Evolutionary conservation across 2,797 vertebrate genomes (phyloP).

Genomic region (Sebastes iracundus): DNA sequence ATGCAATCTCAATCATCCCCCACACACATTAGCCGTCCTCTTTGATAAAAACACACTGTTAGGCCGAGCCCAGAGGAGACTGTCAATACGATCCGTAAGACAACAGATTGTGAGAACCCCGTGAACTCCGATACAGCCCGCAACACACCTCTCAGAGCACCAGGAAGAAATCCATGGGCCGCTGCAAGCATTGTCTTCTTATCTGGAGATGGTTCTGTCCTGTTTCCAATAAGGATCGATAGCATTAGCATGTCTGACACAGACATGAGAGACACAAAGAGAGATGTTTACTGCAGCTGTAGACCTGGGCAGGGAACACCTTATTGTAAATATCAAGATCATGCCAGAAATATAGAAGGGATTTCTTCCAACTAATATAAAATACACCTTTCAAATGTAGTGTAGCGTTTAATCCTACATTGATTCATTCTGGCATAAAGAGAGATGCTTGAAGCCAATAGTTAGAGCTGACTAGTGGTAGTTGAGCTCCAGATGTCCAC

Average conservation of each 20-base stretch:
- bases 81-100: conserved; percentile 65
- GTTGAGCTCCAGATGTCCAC: not conserved
- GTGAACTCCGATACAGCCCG: conserved; percentile 65
- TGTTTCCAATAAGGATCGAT: conserved; percentile 69
- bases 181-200: conserved; percentile 74
- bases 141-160: conserved; percentile 66
- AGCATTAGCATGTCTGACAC: conserved; percentile 69
- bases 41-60: conserved; percentile 53
- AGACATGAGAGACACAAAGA: not conserved
- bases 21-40: conserved; percentile 22
- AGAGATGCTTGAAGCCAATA: not conserved
- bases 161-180: conserved; percentile 74
- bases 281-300: conserved; percentile 1
- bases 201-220: conserved; percentile 61
- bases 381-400: not conserved
- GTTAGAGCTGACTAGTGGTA: not conserved
- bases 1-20: not conserved
- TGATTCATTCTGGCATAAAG: not conserved
- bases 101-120: conserved; percentile 75
- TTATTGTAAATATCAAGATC: not conserved
- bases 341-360: not conserved
- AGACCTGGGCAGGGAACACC: not conserved
- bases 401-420: not conserved
- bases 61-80: conserved; percentile 49
- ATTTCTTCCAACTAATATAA: not conserved